phyloP scores from a whole-genome alignment of 2,113 vertebrate species.

The Oxygymnocypris stewartii region DNA sequence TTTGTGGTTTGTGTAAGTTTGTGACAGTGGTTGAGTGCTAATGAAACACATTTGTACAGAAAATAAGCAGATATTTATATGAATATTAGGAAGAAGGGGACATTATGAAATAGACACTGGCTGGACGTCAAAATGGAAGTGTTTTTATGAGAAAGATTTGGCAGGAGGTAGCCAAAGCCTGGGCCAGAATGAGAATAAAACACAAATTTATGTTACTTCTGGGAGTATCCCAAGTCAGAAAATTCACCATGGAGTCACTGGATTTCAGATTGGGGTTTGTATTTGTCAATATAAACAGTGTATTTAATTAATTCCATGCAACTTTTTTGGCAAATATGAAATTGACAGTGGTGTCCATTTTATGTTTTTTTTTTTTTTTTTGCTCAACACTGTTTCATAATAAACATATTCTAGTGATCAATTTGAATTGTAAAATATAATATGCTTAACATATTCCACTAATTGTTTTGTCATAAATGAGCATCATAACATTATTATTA shows the following conservation, averaged over 20 bases:
- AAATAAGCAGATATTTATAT: constrained; percentile 55
- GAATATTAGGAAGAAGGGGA: neutral
- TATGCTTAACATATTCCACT: neutral
- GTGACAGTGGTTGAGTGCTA: constrained; percentile 27
- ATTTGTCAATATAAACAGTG: constrained; percentile 20
- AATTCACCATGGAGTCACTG: neutral
- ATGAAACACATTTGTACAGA: constrained; percentile 52
- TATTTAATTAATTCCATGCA: constrained; percentile 20
- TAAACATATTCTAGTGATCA: neutral
- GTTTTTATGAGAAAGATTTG: constrained; percentile 72
- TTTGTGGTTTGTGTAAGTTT: constrained; percentile 5
- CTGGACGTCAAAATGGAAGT: constrained; percentile 65
- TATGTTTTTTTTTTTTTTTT: neutral
- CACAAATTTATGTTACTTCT: constrained; percentile 69
- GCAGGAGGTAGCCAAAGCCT: constrained; percentile 65
- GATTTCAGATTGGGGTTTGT: neutral
- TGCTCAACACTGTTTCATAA: neutral
- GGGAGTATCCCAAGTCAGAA: constrained; percentile 67
- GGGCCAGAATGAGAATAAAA: constrained; percentile 69
- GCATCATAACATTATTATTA: neutral
- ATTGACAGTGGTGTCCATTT: neutral
- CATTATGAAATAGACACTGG: constrained; percentile 67
- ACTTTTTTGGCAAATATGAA: constrained; percentile 7
- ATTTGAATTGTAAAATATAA: neutral
- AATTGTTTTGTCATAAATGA: neutral